These are phyloP conservation scores for Pterocles gutturalis DNA, from an alignment of 2,113 vertebrate genomes.

Conservation along the genomic window DNA sequence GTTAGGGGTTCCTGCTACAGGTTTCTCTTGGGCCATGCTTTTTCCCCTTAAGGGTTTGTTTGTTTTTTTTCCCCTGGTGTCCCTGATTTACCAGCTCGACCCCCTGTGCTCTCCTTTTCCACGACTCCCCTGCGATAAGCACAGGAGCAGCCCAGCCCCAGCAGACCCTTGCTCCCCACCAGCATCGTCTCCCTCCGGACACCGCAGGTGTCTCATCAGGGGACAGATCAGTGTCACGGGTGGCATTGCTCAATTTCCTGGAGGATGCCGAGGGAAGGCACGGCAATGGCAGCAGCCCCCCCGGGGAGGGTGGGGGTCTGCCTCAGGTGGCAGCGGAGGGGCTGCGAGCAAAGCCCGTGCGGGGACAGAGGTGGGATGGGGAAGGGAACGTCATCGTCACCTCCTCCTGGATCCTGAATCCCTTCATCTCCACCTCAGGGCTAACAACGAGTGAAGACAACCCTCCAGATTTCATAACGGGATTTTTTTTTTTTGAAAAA, in stretches of 20 bases:
- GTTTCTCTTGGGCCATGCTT: rapidly evolving
- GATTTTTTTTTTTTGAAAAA: background rate
- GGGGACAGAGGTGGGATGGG: background rate
- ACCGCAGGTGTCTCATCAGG: background rate
- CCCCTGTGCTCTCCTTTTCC: background rate
- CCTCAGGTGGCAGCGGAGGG: rapidly evolving
- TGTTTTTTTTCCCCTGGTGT: too few species aligned
- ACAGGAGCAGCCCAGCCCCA: background rate
- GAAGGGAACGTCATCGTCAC: background rate
- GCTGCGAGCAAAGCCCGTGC: rapidly evolving
- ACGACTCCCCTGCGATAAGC: rapidly evolving
- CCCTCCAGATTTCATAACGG: background rate
- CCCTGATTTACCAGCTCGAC: background rate
- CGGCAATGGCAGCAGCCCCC: rapidly evolving
- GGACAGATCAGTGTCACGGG: rapidly evolving
- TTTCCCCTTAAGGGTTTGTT: rapidly evolving
- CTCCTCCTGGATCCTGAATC: background rate
- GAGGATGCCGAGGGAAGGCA: background rate
- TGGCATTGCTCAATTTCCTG: rapidly evolving
- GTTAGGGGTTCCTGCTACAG: background rate
- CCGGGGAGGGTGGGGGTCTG: rapidly evolving
- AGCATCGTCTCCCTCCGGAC: background rate
- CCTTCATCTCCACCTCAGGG: background rate
- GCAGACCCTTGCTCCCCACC: rapidly evolving
- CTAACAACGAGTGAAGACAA: background rate